phyloP scores from a whole-genome alignment of 2,888 invertebrate genomes.

The Mellilla xanthometata region DNA sequence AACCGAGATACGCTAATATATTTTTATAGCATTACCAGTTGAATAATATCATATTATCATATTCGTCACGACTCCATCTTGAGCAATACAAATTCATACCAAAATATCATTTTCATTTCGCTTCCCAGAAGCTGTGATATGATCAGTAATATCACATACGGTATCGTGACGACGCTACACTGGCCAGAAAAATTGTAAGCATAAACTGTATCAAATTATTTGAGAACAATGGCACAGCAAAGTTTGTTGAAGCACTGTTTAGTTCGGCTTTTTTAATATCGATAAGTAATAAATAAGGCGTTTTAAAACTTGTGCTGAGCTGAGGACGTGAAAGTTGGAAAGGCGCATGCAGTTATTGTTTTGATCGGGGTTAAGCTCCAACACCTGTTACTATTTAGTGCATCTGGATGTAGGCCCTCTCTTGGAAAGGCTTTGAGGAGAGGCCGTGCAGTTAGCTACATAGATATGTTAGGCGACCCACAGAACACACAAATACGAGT shows the following conservation, averaged over 20 bases:
- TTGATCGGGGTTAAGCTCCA: slow-evolving; percentile 51
- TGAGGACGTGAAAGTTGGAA: slow-evolving; percentile 51
- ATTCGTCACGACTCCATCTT: slow-evolving; percentile 60
- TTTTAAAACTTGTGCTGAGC: slow-evolving; percentile 42
- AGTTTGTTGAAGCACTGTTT: background rate
- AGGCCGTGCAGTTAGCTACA: slow-evolving; percentile 61
- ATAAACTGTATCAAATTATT: slow-evolving; percentile 9
- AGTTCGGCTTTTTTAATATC: background rate
- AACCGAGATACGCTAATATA: slow-evolving; percentile 51
- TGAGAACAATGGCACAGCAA: slow-evolving; percentile 24
- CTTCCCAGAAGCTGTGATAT: slow-evolving; percentile 73
- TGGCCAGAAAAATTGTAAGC: slow-evolving; percentile 20
- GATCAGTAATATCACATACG: slow-evolving; percentile 63
- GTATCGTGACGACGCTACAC: slow-evolving; percentile 34
- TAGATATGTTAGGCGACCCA: slow-evolving; percentile 50
- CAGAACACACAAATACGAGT: no score
- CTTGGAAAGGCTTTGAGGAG: slow-evolving; percentile 41
- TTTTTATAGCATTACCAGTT: slow-evolving; percentile 46
- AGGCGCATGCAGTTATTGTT: slow-evolving; percentile 63
- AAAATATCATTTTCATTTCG: slow-evolving; percentile 68
- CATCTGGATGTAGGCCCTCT: slow-evolving; percentile 36
- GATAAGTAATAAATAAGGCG: no score
- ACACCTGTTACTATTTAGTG: slow-evolving; percentile 38
- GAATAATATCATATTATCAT: slow-evolving; percentile 49
- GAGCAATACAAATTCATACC: slow-evolving; percentile 76